Evolutionary conservation across 2,797 vertebrate species (phyloP).

Genomic region (Lycodopsis pacificus): DNA sequence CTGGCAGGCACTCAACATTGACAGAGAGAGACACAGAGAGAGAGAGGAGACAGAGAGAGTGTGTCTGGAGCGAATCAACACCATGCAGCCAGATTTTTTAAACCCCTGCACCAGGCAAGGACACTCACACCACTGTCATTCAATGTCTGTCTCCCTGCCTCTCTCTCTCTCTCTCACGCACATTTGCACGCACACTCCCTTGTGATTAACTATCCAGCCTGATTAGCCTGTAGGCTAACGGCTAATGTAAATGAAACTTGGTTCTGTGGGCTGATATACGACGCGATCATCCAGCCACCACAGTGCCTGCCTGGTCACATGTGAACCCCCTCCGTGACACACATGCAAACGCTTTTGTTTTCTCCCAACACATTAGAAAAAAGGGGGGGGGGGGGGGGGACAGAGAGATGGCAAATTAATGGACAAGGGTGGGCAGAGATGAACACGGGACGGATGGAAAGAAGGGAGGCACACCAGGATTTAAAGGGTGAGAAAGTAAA

Average conservation of each 20-base stretch:
- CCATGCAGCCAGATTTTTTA: constrained; percentile 73
- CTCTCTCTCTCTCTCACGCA: constrained; percentile 7
- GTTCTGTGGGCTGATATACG: constrained; percentile 17
- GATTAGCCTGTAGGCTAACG: constrained; percentile 43
- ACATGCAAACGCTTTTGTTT: constrained; percentile 46
- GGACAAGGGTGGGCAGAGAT: constrained; percentile 47
- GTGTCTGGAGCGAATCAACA: constrained; percentile 61
- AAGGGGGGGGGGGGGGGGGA: neutral
- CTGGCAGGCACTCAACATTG: constrained; percentile 74
- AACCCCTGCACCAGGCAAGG: constrained; percentile 70
- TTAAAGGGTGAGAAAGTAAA: constrained; percentile 47
- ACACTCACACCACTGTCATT: constrained; percentile 62
- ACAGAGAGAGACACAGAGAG: constrained; percentile 35
- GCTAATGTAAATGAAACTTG: constrained; percentile 38
- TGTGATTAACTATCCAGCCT: constrained; percentile 36
- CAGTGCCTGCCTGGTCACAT: constrained; percentile 23
- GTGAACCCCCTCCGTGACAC: constrained; percentile 30
- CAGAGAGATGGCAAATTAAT: constrained; percentile 42
- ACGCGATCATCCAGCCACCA: constrained; percentile 7
- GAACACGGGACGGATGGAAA: constrained; percentile 33
- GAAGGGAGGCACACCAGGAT: constrained; percentile 47
- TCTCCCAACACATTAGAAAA: constrained; percentile 26
- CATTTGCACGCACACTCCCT: constrained; percentile 19
- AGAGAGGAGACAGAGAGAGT: constrained; percentile 36
- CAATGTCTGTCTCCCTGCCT: constrained; percentile 22